A percentile compares a stretch with the other conserved stretches of the same genome.
phyloP scores from a whole-genome alignment of 1,140 invertebrate species.

The Yoshiicerus persimilis region DNA sequence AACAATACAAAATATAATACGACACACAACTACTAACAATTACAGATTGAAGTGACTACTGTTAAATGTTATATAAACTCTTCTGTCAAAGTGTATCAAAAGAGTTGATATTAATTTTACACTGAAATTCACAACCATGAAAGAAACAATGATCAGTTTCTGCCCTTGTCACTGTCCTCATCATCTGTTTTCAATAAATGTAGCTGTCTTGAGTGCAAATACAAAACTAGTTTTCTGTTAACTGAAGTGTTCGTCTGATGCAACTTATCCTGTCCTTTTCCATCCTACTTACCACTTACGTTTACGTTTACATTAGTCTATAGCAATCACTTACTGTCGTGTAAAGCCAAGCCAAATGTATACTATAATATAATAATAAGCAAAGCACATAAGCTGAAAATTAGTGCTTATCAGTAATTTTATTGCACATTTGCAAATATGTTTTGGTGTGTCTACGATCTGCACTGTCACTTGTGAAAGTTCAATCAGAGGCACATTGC shows the following conservation, averaged over 20 bases:
- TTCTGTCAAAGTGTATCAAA: too few relatives aligned
- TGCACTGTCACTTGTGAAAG: not conserved
- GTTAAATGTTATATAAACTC: too few relatives aligned
- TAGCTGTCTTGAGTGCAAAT: slow-evolving; percentile 1
- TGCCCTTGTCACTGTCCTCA: not conserved
- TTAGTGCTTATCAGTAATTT: not conserved
- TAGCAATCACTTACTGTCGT: not conserved
- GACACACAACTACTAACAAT: too few relatives aligned
- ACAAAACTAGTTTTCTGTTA: not conserved
- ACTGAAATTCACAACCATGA: not conserved
- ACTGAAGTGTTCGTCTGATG: not conserved
- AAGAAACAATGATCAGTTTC: not conserved
- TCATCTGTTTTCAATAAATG: slow-evolving; percentile 13
- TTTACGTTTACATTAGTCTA: not conserved
- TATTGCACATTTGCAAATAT: not conserved
- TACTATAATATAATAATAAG: not conserved
- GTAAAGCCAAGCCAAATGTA: not conserved
- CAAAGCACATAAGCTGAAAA: not conserved
- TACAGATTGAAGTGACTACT: too few relatives aligned
- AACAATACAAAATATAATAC: too few relatives aligned
- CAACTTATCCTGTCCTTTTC: not conserved
- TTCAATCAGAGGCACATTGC: not conserved
- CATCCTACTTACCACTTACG: not conserved
- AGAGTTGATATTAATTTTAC: too few relatives aligned
- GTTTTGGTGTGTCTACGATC: not conserved